Conservation (phyloP, 2,797 vertebrate genomes). For the Psittacula echo region DNA sequence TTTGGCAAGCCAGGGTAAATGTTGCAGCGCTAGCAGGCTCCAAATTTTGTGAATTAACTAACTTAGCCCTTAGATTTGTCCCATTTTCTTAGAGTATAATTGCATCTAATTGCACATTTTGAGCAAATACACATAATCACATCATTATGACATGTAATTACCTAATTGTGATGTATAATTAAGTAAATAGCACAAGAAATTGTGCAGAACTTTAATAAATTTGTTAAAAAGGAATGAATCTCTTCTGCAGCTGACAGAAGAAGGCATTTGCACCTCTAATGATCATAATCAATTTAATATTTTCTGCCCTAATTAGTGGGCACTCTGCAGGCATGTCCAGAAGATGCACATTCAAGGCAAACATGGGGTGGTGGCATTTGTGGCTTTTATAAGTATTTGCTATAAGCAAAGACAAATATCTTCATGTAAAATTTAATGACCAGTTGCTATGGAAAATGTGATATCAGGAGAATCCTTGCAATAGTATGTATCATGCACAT, state of each 20-base stretch:
- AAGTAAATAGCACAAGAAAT: constrained; percentile 69
- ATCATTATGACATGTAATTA: constrained; percentile 71
- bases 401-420: neutral
- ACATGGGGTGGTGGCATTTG: neutral
- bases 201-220: constrained; percentile 59
- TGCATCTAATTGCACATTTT: constrained; percentile 70
- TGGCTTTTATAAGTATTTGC: neutral
- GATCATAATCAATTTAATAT: constrained; percentile 31
- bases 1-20: neutral
- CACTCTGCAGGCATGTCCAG: neutral
- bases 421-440: neutral
- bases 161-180: constrained; percentile 68
- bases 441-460: neutral
- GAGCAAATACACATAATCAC: constrained; percentile 68
- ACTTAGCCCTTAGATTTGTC: neutral
- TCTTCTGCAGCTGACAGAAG: constrained; percentile 32
- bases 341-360: neutral
- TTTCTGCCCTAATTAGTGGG: neutral
- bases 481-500: rapidly evolving
- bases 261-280: constrained; percentile 25
- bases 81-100: constrained; percentile 56
- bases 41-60: constrained; percentile 8
- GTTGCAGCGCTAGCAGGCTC: neutral
- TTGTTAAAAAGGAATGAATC: constrained; percentile 30
- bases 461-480: neutral